Evolutionary conservation across 2,797 vertebrate species (phyloP).

Genomic region (Gadopsis marmoratus): DNA sequence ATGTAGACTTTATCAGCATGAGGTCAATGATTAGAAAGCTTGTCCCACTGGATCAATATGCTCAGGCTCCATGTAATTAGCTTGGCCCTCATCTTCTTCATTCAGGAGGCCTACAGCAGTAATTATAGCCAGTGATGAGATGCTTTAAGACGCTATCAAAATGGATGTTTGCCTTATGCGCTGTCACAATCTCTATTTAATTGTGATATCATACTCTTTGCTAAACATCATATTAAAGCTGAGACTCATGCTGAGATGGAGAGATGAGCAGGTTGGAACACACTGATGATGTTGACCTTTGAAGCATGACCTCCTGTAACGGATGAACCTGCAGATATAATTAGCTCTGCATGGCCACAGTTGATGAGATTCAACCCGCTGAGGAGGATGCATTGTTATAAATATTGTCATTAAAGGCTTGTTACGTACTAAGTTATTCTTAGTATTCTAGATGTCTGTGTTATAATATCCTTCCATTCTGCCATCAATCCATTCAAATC

Average conservation of each 20-base stretch:
- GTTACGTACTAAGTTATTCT: conserved; percentile 4
- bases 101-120: conserved; percentile 21
- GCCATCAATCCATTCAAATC: conserved; percentile 13
- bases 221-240: conserved; percentile 31
- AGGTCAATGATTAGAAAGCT: conserved; percentile 56
- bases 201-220: conserved; percentile 42
- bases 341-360: conserved; percentile 39
- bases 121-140: conserved; percentile 38
- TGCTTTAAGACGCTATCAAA: conserved; percentile 47
- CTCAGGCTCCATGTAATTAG: conserved; percentile 74
- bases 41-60: conserved; percentile 72
- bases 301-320: conserved; percentile 40
- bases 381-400: conserved; percentile 15
- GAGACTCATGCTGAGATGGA: conserved; percentile 29
- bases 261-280: conserved; percentile 40
- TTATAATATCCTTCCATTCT: conserved; percentile 15
- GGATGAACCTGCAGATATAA: conserved; percentile 54
- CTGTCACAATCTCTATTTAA: conserved; percentile 47
- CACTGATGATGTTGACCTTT: conserved; percentile 65
- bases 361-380: neutral
- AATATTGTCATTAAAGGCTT: conserved; percentile 24
- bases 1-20: conserved; percentile 59
- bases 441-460: neutral
- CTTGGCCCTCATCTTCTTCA: conserved; percentile 49
- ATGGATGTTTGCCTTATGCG: conserved; percentile 22